Percentiles rank a stretch among this genome's conserved stretches.
Conservation (phyloP, 2,888 invertebrate species). For the Apotomis turbidana region DNA sequence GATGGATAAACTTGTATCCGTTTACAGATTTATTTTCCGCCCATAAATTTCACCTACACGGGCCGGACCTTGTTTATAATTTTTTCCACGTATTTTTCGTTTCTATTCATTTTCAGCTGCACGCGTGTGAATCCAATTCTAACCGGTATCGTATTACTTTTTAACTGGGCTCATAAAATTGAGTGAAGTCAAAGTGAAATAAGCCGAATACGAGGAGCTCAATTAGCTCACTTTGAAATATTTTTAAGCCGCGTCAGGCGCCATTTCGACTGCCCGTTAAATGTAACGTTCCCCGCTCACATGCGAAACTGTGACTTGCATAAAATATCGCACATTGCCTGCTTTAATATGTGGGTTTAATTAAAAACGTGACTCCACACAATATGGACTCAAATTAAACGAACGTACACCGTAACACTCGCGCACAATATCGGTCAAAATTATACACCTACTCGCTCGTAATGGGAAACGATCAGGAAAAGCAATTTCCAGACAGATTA, state of each 20-base stretch:
- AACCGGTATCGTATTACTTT: conserved; percentile 29
- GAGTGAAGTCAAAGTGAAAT: conserved; percentile 35
- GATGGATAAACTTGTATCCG: conserved; percentile 72
- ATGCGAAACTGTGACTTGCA: conserved; percentile 63
- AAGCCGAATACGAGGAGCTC: conserved; percentile 38
- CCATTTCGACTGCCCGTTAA: conserved; percentile 50
- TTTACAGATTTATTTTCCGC: conserved; percentile 71
- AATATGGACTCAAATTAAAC: conserved; percentile 47
- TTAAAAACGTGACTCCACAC: conserved; percentile 72
- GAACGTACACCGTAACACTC: conserved; percentile 35
- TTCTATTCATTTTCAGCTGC: conserved; percentile 33
- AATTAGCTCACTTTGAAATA: conserved; percentile 40
- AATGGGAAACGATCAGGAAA: conserved; percentile 28
- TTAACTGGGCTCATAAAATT: conserved; percentile 34
- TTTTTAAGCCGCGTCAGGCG: conserved; percentile 52
- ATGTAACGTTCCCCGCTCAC: conserved; percentile 56
- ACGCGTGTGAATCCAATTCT: conserved; percentile 33
- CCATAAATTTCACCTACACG: conserved; percentile 60
- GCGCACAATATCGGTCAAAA: conserved; percentile 41
- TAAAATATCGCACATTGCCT: conserved; percentile 56
- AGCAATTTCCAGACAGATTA: conserved; percentile 36
- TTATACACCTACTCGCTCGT: conserved; percentile 30
- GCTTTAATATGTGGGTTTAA: conserved; percentile 65
- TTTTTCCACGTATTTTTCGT: conserved; percentile 46
- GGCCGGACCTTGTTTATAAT: conserved; percentile 35